Base-by-base conservation (phyloP, 64 coral and sea anemone genomes). In the Stichodactyla mertensii region DNA sequence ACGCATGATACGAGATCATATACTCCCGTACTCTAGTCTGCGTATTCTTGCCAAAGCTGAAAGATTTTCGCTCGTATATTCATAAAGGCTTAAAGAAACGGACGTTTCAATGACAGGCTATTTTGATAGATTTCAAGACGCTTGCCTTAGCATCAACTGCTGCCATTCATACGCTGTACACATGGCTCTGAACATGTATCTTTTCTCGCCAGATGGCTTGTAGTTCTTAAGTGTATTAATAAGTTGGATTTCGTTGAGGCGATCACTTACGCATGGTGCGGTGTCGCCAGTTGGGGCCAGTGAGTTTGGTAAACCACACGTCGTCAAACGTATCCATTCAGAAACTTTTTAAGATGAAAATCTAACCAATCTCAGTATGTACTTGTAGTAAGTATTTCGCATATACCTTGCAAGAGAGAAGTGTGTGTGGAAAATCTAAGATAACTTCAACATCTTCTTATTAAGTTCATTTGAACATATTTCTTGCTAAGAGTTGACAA, bases 131-230 rank as follows among this genome's bases (percentile, higher is more conserved):
- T 74, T 27, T 31, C 7, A 74, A 26, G 69, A 74, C 69, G 69
- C 69, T 74, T n/a, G 8, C 19, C n/a, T 69, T 22, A 69, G 7
- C 7, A 69, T 7, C 64, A 69, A 27, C 20, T 31, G 27, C 22
- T 28, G 69, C 4, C 27, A 11, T 74, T 81, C 78, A 54, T 81
- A 13, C 20, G 78, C 19, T 0, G 4, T 81, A 52, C 78, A 81
- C 51, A 81, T 81, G 78, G 10, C 53, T 19, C 16, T 5, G 3
- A 20, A 16, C 78, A 81, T 53, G 78, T 52, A 81, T 55, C 52
- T 20, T 81, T 81, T 55, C 78, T 81, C 4, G 78, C 78, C 78
- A 81, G 78, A 81, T 81, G 78, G 78, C 78, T 55, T 20, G 26
- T 81, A 20, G 4, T 7, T 81, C 36, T 74, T 52, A 81, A 81